A percentile compares a stretch with the other conserved stretches of the same genome.
These are phyloP conservation scores for Channa argus DNA, from an alignment of 2,113 vertebrate species.

Conservation along the genomic window DNA sequence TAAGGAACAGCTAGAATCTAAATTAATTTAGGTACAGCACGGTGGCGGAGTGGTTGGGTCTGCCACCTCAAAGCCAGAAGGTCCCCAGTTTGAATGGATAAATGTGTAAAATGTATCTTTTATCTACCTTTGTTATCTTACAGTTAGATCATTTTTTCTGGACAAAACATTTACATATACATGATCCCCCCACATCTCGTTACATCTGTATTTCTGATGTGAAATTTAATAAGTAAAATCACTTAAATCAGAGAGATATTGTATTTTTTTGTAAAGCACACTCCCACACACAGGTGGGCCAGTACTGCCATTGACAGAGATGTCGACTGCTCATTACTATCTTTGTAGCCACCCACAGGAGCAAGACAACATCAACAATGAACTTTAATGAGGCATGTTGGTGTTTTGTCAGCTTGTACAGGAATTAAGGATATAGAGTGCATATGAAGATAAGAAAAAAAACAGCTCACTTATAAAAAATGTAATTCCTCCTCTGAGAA, in stretches of 20 bases:
- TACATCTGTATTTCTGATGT: constrained; percentile 6
- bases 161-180: background rate
- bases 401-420: constrained; percentile 45
- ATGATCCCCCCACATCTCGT: background rate
- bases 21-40: no score
- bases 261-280: constrained; percentile 32
- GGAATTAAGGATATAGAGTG: constrained; percentile 50
- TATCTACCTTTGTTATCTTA: background rate
- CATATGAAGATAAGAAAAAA: constrained; percentile 9
- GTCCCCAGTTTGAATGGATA: no score
- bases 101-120: background rate
- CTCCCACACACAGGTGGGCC: constrained; percentile 69
- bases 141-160: background rate
- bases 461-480: constrained; percentile 34
- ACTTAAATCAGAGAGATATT: constrained; percentile 60
- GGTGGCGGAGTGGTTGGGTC: no score
- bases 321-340: constrained; percentile 71
- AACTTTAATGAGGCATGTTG: constrained; percentile 71
- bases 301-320: constrained; percentile 50
- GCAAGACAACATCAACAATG: constrained; percentile 70
- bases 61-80: no score
- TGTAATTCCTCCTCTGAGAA: constrained; percentile 14
- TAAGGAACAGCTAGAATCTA: no score
- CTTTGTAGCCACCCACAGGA: constrained; percentile 64
- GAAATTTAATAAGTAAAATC: constrained; percentile 4